These are phyloP conservation scores for Saguinus midas DNA, from an alignment of 2,113 vertebrate species.

Conservation along the genomic window DNA sequence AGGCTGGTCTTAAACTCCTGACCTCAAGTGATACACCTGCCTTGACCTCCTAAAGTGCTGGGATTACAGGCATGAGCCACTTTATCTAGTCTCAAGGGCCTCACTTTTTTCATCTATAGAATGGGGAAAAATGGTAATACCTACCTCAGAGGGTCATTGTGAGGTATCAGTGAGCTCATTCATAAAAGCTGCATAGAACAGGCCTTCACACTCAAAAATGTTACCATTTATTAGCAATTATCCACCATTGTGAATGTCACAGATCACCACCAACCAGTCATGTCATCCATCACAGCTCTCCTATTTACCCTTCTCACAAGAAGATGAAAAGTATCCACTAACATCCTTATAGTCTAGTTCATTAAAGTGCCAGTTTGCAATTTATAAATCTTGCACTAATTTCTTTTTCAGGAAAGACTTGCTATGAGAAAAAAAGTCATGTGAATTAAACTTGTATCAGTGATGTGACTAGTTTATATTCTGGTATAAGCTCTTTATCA, in stretches of 20 bases:
- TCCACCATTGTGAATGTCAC: neutral
- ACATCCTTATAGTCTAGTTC: neutral
- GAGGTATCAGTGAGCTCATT: neutral
- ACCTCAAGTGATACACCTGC: too few species aligned
- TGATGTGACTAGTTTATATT: neutral
- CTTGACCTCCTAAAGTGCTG: too few species aligned
- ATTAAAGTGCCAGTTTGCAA: neutral
- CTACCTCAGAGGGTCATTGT: neutral
- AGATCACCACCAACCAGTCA: neutral
- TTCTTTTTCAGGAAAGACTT: neutral
- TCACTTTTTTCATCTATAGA: neutral
- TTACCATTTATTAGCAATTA: neutral
- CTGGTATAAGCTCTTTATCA: neutral
- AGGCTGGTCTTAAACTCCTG: too few species aligned
- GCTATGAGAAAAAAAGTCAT: neutral
- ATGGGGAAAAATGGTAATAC: neutral
- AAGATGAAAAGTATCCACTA: too few species aligned
- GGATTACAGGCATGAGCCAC: too few species aligned
- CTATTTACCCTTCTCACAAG: accelerated
- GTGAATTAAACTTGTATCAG: neutral
- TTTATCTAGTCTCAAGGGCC: neutral
- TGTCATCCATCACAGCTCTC: neutral
- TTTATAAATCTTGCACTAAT: neutral
- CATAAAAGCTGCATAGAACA: neutral
- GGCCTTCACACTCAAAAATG: neutral